Conservation (phyloP, 2,113 vertebrate genomes). For the Sorex araneus region DNA sequence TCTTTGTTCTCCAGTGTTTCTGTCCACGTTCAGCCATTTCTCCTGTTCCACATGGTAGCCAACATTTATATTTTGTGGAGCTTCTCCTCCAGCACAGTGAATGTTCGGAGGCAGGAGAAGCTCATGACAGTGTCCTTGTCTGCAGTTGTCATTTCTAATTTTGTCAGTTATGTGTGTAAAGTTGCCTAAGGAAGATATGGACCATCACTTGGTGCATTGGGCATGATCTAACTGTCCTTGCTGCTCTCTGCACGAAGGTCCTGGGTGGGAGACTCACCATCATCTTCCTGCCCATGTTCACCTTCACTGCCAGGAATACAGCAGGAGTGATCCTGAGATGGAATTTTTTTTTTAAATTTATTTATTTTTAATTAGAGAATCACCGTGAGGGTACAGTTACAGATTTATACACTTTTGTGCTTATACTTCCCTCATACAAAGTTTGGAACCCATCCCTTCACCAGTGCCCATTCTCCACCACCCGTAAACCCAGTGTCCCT, state of each 20-base stretch:
- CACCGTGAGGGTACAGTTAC: too few species aligned
- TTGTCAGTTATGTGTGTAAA: constrained; percentile 94
- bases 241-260: constrained; percentile 95
- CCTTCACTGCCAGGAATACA: constrained; percentile 96
- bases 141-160: constrained; percentile 95
- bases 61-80: constrained; percentile 99
- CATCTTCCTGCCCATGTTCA: constrained; percentile 97
- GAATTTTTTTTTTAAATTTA: constrained; percentile 96
- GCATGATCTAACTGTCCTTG: constrained; percentile 97
- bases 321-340: constrained; percentile 95
- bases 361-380: too few species aligned
- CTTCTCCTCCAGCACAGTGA: constrained; percentile 96
- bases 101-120: constrained; percentile 95
- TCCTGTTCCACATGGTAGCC: constrained; percentile 96
- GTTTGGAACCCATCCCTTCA: too few species aligned
- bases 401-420: too few species aligned
- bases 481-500: too few species aligned
- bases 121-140: constrained; percentile 97
- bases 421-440: too few species aligned
- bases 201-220: constrained; percentile 97
- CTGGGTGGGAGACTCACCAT: constrained; percentile 96
- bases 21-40: constrained; percentile 97
- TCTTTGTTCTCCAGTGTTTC: constrained; percentile 95
- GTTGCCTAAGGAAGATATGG: constrained; percentile 92
- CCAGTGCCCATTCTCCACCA: too few species aligned